Evolutionary conservation across 2,113 vertebrate genomes (phyloP), one percentile per base, ranked within the genome.

Genomic region (Uropsilus gracilis): DNA sequence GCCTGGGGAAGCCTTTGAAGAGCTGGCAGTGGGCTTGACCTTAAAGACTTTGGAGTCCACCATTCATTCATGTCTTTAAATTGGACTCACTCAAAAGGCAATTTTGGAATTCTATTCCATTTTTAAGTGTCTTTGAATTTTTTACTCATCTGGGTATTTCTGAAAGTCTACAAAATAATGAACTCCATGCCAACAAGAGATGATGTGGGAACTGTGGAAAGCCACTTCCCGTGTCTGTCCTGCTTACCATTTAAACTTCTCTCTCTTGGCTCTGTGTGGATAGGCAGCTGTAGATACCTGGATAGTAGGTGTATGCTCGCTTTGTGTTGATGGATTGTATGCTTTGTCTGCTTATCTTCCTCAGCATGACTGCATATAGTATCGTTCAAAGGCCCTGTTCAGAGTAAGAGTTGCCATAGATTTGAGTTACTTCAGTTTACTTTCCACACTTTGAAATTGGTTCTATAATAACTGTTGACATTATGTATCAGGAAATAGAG

Each of bases 31-130:
- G 46, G 34, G 64, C 75, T 86, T 88, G 34, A 78, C 14, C 42
- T 71, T 50, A 61, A 46, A 32, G 20, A 32, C 30, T 18, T 37
- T 26, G 55, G 16, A 81, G 42, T 42, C 90, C 57, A 64, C 90
- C 57, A 64, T 34, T 63, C 76, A n/a, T 94, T 94, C 72, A 84
- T 28, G 16, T 76, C 90, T 95, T 91, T 44, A 50, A 72, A 44
- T 53, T 48, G 46, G 89, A 46, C 17, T 1, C 37, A 10, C 71
- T 89, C 26, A 93, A 78, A 87, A 61, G 22, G 32, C 20, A 39
- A 6, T 69, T 72, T 94, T 20, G 69, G 22, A 87, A 66, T 87
- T 37, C 42, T 14, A 72, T 32, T 6, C 24, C 57, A n/a, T 68
- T 77, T 87, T 42, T 53, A 26, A 9, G 44, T 50, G 84, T 66